A percentile compares a stretch with the other conserved stretches of the same genome.
Evolutionary conservation across 2,888 invertebrate genomes (phyloP).

Genomic region (Aphrophora alni): DNA sequence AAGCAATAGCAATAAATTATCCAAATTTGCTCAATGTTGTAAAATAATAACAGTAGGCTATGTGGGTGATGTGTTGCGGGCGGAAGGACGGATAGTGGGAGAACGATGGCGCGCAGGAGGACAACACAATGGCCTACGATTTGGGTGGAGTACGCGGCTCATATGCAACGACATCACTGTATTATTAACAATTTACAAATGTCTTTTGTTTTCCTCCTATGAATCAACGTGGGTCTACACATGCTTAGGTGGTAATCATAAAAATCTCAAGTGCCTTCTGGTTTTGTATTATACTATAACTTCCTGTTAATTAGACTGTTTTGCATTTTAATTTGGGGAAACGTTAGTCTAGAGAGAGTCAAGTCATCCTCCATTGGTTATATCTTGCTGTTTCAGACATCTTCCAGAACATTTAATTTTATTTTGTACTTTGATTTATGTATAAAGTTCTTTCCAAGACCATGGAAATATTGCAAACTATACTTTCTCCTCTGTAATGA

Average conservation of each 20-base stretch:
- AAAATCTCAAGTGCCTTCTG: background rate
- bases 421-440: no score
- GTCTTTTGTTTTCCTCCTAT: background rate
- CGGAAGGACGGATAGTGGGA: background rate
- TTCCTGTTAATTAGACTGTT: no score
- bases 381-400: no score
- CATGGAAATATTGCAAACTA: no score
- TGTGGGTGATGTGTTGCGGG: background rate
- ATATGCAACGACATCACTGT: background rate
- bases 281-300: background rate
- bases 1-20: background rate
- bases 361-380: no score
- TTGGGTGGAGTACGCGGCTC: background rate
- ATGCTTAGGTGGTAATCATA: background rate
- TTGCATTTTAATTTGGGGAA: no score
- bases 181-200: conserved; percentile 2
- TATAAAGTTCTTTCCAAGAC: no score
- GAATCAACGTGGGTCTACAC: background rate
- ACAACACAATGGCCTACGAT: background rate
- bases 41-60: background rate
- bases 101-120: background rate
- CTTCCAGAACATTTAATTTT: no score
- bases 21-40: background rate
- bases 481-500: no score
- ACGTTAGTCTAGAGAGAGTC: no score